Evolutionary conservation across 2,113 vertebrate genomes (phyloP), one percentile per base, ranked within the genome.

Genomic region (Thamnaconus septentrionalis): DNA sequence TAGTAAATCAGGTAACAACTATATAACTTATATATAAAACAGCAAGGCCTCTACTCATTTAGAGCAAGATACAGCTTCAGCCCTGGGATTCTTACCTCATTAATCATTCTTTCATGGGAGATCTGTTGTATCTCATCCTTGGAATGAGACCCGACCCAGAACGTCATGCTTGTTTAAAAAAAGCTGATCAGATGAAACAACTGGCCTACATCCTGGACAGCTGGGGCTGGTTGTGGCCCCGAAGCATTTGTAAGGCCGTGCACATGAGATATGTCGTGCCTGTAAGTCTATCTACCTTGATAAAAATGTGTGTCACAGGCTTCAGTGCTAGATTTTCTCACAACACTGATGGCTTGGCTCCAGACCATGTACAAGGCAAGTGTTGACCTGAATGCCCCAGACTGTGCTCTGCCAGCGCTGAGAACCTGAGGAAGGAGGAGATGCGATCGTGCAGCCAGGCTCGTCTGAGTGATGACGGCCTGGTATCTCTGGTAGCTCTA

Each of bases 341-440:
- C 44, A 57, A 56, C 58, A 41, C 42, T 9, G 41, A 50, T 59
- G 57, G 45, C 43, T 56, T 0, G 44, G 55, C 51, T 56, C 63
- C 44, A 62, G 78, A 31, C 79, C 71, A 64, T 56, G 58, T 55
- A 60, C n/a, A 46, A 45, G 6, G 55, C 41, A 44, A 67, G 69
- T 58, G 73, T 58, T 89, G 88, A 90, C 84, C 86, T 75, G 59
- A 67, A 80, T 87, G 81, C 69, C 82, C 85, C 73, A 64, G 78
- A 75, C 72, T 45, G 47, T 65, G 61, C 66, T 71, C 75, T 81
- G 80, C 71, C 81, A 77, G 70, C 51, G 56, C 56, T 69, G 79
- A 86, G 74, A 88, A 89, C 73, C 71, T 61, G 88, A 88, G 63
- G 89, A 88, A 76, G 65, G 76, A 80, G 59, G 10, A 44, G 52